phyloP scores from a whole-genome alignment of 2,888 invertebrate species.

The Acronicta aceris region DNA sequence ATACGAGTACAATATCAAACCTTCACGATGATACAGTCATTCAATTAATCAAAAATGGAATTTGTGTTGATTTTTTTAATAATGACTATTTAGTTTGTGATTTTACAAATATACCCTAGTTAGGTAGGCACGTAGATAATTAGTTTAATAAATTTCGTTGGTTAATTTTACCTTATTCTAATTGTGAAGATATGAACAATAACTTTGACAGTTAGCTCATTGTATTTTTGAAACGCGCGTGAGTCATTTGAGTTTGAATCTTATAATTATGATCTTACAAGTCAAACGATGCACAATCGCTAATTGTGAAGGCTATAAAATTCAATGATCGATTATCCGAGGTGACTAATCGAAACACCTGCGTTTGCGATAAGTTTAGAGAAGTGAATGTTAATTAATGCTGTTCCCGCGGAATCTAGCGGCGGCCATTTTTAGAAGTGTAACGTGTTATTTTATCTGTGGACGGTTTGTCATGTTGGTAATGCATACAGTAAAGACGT shows the following conservation, averaged over 20 bases:
- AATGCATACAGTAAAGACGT: background rate
- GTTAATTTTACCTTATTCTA: too few relatives aligned
- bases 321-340: background rate
- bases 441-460: constrained; percentile 7
- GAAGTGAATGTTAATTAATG: constrained; percentile 6
- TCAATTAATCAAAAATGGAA: too few relatives aligned
- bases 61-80: too few relatives aligned
- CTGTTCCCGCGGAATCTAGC: constrained; percentile 15
- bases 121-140: too few relatives aligned
- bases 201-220: background rate
- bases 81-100: too few relatives aligned
- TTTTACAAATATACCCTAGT: too few relatives aligned
- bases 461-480: background rate
- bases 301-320: background rate
- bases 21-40: too few relatives aligned
- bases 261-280: background rate
- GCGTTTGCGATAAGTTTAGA: constrained; percentile 21
- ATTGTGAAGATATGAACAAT: too few relatives aligned
- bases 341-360: constrained; percentile 35
- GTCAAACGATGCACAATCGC: background rate
- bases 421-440: constrained; percentile 3
- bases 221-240: background rate
- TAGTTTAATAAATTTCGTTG: too few relatives aligned
- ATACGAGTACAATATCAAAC: too few relatives aligned
- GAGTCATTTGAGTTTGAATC: background rate